Conservation (phyloP, 2,888 invertebrate species). For the Eilema depressum region DNA sequence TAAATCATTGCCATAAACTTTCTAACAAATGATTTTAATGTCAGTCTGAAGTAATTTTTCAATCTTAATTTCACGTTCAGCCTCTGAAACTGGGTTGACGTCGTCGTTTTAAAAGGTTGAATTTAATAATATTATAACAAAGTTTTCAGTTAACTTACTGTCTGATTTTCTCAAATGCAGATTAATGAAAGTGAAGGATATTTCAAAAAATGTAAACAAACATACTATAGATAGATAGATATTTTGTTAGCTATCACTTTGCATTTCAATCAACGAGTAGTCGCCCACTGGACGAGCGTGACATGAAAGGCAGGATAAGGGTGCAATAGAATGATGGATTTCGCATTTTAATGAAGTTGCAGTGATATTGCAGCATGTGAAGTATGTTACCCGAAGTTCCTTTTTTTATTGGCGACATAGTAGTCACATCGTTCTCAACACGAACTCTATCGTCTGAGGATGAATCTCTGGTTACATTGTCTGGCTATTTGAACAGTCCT, state of each 20-base stretch:
- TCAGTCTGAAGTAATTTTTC: conserved; percentile 9
- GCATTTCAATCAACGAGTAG: no score
- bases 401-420: background rate
- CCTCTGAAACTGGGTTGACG: background rate
- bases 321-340: background rate
- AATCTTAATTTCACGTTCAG: background rate
- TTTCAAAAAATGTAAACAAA: background rate
- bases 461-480: no score
- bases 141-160: background rate
- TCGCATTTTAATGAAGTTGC: background rate
- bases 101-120: background rate
- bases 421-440: background rate
- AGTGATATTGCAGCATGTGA: background rate
- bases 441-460: background rate
- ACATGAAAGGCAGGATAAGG: background rate
- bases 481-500: background rate
- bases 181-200: background rate
- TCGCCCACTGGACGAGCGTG: background rate
- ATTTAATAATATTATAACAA: background rate
- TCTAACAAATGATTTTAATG: conserved; percentile 12
- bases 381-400: background rate
- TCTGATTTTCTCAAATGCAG: background rate
- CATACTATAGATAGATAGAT: no score
- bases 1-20: conserved; percentile 23
- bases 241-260: no score